Evolutionary conservation across 1,140 invertebrate genomes (phyloP), one percentile per base, ranked within the genome.

Genomic region (Drosophila prosaltans): DNA sequence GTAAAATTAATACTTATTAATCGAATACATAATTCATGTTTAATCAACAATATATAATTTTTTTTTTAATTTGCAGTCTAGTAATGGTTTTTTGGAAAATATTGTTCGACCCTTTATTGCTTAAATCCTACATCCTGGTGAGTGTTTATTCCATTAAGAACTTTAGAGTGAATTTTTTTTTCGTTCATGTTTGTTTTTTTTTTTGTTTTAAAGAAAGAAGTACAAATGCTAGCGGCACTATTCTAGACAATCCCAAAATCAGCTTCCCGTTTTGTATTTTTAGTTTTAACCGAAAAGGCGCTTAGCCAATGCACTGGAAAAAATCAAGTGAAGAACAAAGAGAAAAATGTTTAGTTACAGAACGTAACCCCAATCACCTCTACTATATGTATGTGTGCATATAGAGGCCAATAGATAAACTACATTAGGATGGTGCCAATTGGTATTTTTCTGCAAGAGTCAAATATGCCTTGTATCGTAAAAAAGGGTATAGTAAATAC

Each of bases 271-370:
- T 51, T 51, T 51, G 45, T 8, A 51, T 51, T 51, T 51, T 10
- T 24, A 51, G 45, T 51, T 51, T 51, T 51, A 26, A 48, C 45
- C 45, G 45, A 26, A 51, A 51, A 51, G 45, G 45, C 45, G 45
- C 45, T 51, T 51, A 51, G 45, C 21, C 21, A 26, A 24, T 51
- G 45, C 45, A 51, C 21, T 8, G 26, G 45, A 24, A 8, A 26
- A 51, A 51, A 51, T 24, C 24, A 21, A 51, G 7, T 51, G 32
- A 36, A 36, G 32, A 36, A 36, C 6, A 36, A 7, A 36, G 3
- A 26, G 45, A 51, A 51, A 51, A 51, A 51, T 51, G 7, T 51
- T 8, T 51, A 51, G 21, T 51, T 51, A 51, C 45, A 43, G 11
- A 43, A 2, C 3, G 11, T 6, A 36, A 36, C 3, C 32, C 32